A percentile compares a stretch with the other conserved stretches of the same genome.
Evolutionary conservation across 2,888 invertebrate species (phyloP).

Genomic region (Seira ritae): DNA sequence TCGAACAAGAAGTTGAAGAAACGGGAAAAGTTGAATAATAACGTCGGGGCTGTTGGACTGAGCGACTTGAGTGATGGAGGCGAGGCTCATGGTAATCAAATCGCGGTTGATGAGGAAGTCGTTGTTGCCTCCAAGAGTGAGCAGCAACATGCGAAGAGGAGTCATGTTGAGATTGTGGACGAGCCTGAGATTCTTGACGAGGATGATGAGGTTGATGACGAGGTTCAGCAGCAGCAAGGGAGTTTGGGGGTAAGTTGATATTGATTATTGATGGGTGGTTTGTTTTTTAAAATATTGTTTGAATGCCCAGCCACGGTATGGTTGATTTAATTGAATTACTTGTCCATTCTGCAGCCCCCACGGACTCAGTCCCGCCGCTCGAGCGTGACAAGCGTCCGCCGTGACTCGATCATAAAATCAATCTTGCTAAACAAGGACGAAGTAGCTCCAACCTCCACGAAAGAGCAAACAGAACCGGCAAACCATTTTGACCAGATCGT

Average conservation of each 20-base stretch:
- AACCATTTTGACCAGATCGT: slow-evolving; percentile 88
- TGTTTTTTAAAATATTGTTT: no score
- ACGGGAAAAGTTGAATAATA: slow-evolving; percentile 43
- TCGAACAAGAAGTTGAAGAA: slow-evolving; percentile 69
- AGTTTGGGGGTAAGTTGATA: no score
- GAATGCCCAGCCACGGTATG: no score
- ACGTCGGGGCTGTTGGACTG: not conserved
- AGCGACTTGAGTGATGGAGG: slow-evolving; percentile 14
- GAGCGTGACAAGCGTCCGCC: slow-evolving; percentile 42
- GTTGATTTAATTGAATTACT: not conserved
- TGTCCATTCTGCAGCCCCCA: slow-evolving; percentile 1
- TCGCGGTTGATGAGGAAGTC: not conserved
- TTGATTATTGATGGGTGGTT: no score
- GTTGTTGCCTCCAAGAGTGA: slow-evolving; percentile 26
- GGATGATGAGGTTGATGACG: not conserved
- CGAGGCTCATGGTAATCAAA: slow-evolving; percentile 22
- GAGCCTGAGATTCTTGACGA: slow-evolving; percentile 80
- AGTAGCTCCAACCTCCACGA: slow-evolving; percentile 77
- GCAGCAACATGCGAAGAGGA: slow-evolving; percentile 77
- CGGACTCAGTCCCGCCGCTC: slow-evolving; percentile 44
- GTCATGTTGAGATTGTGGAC: slow-evolving; percentile 84
- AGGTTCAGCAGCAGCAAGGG: no score
- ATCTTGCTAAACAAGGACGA: slow-evolving; percentile 86
- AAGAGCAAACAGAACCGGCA: slow-evolving; percentile 75
- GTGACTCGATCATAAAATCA: slow-evolving; percentile 82